Evolutionary conservation across 2,888 invertebrate genomes (phyloP), one percentile per base, ranked within the genome.

Genomic region (Labia minor): DNA sequence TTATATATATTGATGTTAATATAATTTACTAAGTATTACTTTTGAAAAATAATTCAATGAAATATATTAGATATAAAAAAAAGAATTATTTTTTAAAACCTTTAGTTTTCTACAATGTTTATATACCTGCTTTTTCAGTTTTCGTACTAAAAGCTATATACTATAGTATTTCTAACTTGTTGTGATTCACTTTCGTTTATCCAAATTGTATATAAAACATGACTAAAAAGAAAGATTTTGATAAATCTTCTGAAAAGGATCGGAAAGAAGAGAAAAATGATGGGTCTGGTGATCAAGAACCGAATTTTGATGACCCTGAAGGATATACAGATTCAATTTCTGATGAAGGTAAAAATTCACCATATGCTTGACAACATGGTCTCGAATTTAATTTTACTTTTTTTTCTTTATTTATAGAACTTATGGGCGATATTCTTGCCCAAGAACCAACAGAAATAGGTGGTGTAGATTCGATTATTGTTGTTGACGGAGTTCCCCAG

Each of bases 401-500:
- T n/a, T 20, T 37, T 37, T 11, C n/a, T n/a, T n/a, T n/a, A n/a
- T n/a, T n/a, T n/a, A n/a, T 20, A 96, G 98, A 95, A 76, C 83
- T 99, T 66, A 81, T 98, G 70, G 90, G 86, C n/a, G 98, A 98
- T 78, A 81, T 98, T 72, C 78, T 97, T 71, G 86, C 87, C 72
- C 87, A 89, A 73, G 90, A 90, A 76, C 99, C 99, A 1, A 89
- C 90, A 72, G 95, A 96, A 79, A 92, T 93, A 2, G 96, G 96
- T 79, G 96, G 96, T 63, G 93, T 96, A 67, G 96, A 98, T 77
- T 92, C 90, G 74, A 93, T 97, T 64, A 87, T 99, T 71, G 92
- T 99, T 11, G 92, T 99, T 10, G 98, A 98, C 77, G 95, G 97
- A 71, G 90, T 95, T 67, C 99, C 99, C 61, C 88, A 91, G 77